Conservation (phyloP, 2,888 invertebrate species). For the Eupithecia insigniata region DNA sequence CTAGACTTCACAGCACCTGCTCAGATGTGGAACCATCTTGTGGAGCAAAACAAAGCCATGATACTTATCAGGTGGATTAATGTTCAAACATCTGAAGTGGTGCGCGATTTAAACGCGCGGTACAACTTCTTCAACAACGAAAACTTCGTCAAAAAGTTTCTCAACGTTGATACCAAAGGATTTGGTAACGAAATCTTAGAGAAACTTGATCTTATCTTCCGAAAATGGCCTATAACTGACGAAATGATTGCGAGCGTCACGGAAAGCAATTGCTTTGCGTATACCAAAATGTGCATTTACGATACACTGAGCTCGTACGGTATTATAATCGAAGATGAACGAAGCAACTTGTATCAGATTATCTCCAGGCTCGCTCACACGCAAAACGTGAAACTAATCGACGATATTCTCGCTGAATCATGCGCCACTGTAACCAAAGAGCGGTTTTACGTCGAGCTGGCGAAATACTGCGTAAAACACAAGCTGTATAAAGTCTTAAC, state of each 20-base stretch:
- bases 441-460: constrained; percentile 81
- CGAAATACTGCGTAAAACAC: constrained; percentile 81
- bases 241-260: constrained; percentile 84
- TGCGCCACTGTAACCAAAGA: constrained; percentile 76
- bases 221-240: constrained; percentile 81
- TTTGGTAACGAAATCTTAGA: constrained; percentile 69
- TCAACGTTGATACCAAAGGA: constrained; percentile 75
- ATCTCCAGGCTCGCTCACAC: constrained; percentile 85
- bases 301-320: constrained; percentile 86
- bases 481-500: constrained; percentile 81
- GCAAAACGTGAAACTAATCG: constrained; percentile 80
- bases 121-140: constrained; percentile 78
- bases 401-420: constrained; percentile 81
- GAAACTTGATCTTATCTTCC: constrained; percentile 79
- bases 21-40: constrained; percentile 85
- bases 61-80: constrained; percentile 86
- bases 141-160: constrained; percentile 71
- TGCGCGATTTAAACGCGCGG: constrained; percentile 77
- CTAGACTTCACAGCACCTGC: constrained; percentile 78
- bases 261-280: constrained; percentile 74
- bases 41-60: constrained; percentile 85
- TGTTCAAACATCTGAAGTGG: constrained; percentile 79
- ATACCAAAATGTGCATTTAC: constrained; percentile 83
- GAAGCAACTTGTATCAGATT: constrained; percentile 80
- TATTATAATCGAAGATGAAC: constrained; percentile 85